phyloP scores from a whole-genome alignment of 2,113 vertebrate species.

The Promerops cafer region DNA sequence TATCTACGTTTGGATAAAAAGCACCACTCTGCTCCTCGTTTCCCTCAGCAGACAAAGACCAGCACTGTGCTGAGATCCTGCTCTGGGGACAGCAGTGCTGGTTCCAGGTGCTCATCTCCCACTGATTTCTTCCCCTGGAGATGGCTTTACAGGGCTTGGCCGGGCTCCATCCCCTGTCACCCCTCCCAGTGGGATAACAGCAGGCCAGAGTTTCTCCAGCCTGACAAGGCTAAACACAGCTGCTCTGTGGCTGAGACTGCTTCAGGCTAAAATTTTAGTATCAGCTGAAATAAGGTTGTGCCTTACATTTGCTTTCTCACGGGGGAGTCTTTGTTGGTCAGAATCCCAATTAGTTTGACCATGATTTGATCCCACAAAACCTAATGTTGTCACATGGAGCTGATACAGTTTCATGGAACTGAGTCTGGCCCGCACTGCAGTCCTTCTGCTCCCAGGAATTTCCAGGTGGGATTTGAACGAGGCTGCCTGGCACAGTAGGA shows the following conservation, averaged over 20 bases:
- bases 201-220: background rate
- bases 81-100: background rate
- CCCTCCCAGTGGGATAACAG: background rate
- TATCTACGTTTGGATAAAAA: background rate
- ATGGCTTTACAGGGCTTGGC: background rate
- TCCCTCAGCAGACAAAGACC: accelerated
- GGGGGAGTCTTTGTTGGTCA: background rate
- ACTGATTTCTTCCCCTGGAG: background rate
- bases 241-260: constrained; percentile 42
- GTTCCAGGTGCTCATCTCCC: background rate
- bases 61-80: accelerated
- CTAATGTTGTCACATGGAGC: background rate
- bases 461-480: background rate
- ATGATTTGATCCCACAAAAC: background rate
- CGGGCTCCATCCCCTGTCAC: background rate
- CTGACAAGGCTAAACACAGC: background rate
- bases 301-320: background rate
- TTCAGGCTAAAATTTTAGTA: background rate
- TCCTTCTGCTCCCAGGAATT: background rate
- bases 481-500: background rate
- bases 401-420: background rate
- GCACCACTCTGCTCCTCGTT: background rate
- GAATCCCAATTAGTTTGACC: background rate
- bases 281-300: background rate
- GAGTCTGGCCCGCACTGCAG: accelerated